Evolutionary conservation across 2,113 vertebrate genomes (phyloP).

Genomic region (Sinocyclocheilus maitianheensis): DNA sequence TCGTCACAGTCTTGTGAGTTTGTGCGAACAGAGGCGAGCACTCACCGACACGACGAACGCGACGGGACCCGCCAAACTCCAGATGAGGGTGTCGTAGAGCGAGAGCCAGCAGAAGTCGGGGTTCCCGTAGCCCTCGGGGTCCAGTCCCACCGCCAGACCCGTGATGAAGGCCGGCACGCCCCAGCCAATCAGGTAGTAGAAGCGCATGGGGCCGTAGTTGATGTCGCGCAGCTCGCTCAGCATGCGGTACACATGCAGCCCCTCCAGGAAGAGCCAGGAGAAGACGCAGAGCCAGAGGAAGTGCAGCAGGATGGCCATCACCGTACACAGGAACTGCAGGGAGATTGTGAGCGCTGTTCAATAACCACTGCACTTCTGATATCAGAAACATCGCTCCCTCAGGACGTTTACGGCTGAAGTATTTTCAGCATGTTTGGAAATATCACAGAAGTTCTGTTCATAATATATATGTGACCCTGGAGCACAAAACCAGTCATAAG

Average conservation of each 20-base stretch:
- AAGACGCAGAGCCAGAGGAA: constrained; percentile 94
- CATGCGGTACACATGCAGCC: constrained; percentile 89
- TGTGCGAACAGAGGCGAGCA: too few relatives aligned
- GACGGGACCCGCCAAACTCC: constrained; percentile 91
- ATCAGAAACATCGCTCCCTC: too few relatives aligned
- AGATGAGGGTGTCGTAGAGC: constrained; percentile 89
- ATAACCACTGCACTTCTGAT: too few relatives aligned
- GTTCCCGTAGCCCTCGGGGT: constrained; percentile 93
- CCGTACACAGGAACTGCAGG: constrained; percentile 88
- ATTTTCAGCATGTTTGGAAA: too few relatives aligned
- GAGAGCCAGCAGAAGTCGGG: constrained; percentile 96
- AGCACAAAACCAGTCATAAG: too few relatives aligned
- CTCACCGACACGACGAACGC: constrained; percentile 82
- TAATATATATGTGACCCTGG: too few relatives aligned
- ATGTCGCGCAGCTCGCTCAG: constrained; percentile 88
- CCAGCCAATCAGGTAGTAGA: constrained; percentile 96
- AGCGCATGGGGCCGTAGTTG: constrained; percentile 92
- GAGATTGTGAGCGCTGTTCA: neutral
- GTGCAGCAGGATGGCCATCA: constrained; percentile 93
- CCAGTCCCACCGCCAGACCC: constrained; percentile 90
- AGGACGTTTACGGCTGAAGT: too few relatives aligned
- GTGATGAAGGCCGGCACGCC: constrained; percentile 93
- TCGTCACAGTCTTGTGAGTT: too few relatives aligned
- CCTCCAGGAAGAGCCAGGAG: constrained; percentile 92
- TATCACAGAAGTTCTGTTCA: too few relatives aligned